phyloP scores from a whole-genome alignment of 2,888 invertebrate genomes.

The Gisinianus flammeolus region DNA sequence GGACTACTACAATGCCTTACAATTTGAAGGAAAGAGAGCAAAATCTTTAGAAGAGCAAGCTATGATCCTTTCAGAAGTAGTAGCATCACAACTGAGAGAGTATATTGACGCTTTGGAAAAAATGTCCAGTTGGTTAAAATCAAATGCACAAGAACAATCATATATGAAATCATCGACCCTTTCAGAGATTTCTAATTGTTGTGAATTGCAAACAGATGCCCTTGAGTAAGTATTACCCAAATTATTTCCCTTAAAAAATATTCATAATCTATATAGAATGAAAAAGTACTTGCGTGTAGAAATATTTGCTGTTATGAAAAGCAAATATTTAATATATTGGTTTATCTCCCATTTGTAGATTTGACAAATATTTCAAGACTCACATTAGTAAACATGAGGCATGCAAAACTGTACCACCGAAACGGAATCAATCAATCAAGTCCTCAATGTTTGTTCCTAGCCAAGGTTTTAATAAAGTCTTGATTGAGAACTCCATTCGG shows the following conservation, averaged over 20 bases:
- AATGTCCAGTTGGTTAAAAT: slow-evolving; percentile 42
- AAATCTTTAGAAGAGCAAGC: slow-evolving; percentile 39
- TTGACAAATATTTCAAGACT: slow-evolving; percentile 44
- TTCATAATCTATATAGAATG: background rate
- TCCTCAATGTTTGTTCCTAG: slow-evolving; percentile 37
- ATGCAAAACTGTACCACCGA: slow-evolving; percentile 43
- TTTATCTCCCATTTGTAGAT: slow-evolving; percentile 23
- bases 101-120: slow-evolving; percentile 43
- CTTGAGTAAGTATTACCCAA: slow-evolving; percentile 38
- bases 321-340: background rate
- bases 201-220: slow-evolving; percentile 36
- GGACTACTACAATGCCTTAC: slow-evolving; percentile 40
- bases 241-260: background rate
- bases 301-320: background rate
- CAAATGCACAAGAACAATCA: slow-evolving; percentile 20
- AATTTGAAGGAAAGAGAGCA: slow-evolving; percentile 31
- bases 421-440: too few relatives aligned
- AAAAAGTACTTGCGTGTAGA: background rate
- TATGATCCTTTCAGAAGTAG: slow-evolving; percentile 30
- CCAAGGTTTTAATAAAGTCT: slow-evolving; percentile 60
- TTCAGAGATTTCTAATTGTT: slow-evolving; percentile 37
- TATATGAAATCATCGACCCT: background rate
- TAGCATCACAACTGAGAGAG: slow-evolving; percentile 37
- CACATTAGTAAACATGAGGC: slow-evolving; percentile 35
- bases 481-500: slow-evolving; percentile 62